phyloP scores from a whole-genome alignment of 2,113 vertebrate genomes.

The Sorex fumeus region DNA sequence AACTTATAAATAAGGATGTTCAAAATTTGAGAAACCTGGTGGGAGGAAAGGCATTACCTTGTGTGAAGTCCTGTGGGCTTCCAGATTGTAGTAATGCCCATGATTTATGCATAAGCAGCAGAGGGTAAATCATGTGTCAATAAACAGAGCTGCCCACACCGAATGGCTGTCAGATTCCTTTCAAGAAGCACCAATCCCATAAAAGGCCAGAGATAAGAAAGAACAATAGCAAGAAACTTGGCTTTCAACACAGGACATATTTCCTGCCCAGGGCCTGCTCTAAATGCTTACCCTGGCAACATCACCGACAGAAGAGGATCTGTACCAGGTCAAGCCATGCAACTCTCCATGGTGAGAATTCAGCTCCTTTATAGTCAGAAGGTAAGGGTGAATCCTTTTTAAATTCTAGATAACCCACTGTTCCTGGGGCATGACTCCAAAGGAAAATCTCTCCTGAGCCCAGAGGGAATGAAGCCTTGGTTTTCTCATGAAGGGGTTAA shows the following conservation, averaged over 20 bases:
- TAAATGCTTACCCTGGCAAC: background rate
- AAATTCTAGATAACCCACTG: background rate
- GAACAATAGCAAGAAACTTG: slow-evolving; percentile 35
- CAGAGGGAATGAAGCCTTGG: background rate
- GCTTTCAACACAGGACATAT: slow-evolving; percentile 4
- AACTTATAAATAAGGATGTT: background rate
- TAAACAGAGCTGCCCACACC: slow-evolving; percentile 12
- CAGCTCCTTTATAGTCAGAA: background rate
- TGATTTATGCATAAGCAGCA: background rate
- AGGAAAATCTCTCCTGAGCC: background rate
- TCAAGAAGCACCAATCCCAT: slow-evolving; percentile 36
- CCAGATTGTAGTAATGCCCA: background rate
- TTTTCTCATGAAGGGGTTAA: background rate
- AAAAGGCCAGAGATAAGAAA: slow-evolving; percentile 49
- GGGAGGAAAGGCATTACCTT: background rate
- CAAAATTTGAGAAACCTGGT: background rate
- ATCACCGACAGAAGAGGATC: background rate
- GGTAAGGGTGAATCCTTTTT: background rate
- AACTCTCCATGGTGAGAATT: background rate
- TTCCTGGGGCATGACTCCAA: background rate
- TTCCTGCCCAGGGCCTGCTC: slow-evolving; percentile 8
- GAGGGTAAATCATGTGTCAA: background rate
- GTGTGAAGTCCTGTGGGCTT: slow-evolving; percentile 14
- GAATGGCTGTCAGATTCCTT: slow-evolving; percentile 18
- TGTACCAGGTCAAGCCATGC: background rate